Evolutionary conservation across 23 tunicate genomes (phyloP), one percentile per base, ranked within the genome.

Genomic region (Aplidium turbinatum): DNA sequence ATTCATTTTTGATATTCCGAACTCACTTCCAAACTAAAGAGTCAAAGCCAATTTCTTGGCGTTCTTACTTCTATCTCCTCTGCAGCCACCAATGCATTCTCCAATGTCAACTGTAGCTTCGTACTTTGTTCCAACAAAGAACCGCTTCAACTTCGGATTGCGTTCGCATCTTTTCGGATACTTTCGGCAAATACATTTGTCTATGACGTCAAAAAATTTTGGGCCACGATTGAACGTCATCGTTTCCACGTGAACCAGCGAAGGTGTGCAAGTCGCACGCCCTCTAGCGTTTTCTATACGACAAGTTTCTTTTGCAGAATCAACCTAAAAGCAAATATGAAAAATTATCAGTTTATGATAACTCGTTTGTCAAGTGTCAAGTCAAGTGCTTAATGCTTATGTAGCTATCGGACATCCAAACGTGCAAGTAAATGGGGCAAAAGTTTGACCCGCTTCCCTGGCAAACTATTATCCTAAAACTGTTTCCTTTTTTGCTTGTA

Each of bases 91-190:
- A 3, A 13, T 38, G 52, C 94, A 87, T 31, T 73, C 39, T 9
- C 94, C 94, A 56, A 87, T 76, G 58, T 87, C 94, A 1, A 87
- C 86, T 9, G 63, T 63, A 11, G 86, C 69, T 57, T 80, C 94
- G 42, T 81, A 87, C 30, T 79, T 57, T 38, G 94, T 87, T 31
- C 85, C 85, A 5, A 67, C 82, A 53, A 87, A 87, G 34, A 80
- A 87, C 23, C 63, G 33, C 35, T 80, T 80, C 33, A 87, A 38
- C 52, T 73, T 87, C 56, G 82, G 76, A 73, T 80, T 48, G 27
- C 94, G 58, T 54, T 73, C 72, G 70, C 94, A 87, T 33, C 78
- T 33, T 57, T 87, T 87, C 64, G 82, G 76, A 25, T 47, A 45
- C 55, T 72, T 74, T 65, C 86, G 82, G 60, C 85, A 87, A 4